phyloP scores from a whole-genome alignment of 2,113 vertebrate species.

The Cariama cristata region DNA sequence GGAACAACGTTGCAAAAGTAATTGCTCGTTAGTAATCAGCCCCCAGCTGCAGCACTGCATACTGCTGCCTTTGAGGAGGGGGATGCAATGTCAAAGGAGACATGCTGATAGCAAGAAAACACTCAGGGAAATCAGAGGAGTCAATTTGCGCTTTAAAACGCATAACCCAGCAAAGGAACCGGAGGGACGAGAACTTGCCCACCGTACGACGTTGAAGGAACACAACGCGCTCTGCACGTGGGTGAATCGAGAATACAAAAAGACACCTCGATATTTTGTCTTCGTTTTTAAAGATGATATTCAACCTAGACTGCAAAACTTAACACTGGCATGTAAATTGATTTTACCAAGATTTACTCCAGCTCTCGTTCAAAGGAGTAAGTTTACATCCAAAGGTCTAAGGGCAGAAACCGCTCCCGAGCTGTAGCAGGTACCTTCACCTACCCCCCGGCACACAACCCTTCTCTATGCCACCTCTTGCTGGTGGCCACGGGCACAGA shows the following conservation, averaged over 20 bases:
- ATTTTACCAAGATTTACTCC: too few relatives aligned
- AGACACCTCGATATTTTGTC: not conserved
- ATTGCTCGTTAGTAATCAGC: not conserved
- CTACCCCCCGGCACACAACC: fast-evolving
- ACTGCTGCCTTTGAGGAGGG: not conserved
- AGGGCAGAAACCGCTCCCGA: not conserved
- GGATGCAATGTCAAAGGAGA: not conserved
- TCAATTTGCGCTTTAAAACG: not conserved
- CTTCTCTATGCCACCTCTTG: not conserved
- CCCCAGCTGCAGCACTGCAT: not conserved
- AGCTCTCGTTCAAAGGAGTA: not conserved
- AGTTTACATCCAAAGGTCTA: not conserved
- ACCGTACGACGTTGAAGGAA: not conserved
- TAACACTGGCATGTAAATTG: not conserved
- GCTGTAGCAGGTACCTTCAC: not conserved
- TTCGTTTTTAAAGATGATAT: not conserved
- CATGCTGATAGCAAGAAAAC: not conserved
- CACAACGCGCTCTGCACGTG: not conserved
- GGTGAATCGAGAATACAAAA: not conserved
- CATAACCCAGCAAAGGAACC: not conserved
- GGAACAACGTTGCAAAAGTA: not conserved
- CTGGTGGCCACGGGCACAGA: not conserved
- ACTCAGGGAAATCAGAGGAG: not conserved
- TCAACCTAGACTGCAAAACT: not conserved
- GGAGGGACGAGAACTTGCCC: not conserved